A percentile compares a stretch with the other conserved stretches of the same genome.
Conservation (phyloP, 2,797 vertebrate genomes). For the Miichthys miiuy region DNA sequence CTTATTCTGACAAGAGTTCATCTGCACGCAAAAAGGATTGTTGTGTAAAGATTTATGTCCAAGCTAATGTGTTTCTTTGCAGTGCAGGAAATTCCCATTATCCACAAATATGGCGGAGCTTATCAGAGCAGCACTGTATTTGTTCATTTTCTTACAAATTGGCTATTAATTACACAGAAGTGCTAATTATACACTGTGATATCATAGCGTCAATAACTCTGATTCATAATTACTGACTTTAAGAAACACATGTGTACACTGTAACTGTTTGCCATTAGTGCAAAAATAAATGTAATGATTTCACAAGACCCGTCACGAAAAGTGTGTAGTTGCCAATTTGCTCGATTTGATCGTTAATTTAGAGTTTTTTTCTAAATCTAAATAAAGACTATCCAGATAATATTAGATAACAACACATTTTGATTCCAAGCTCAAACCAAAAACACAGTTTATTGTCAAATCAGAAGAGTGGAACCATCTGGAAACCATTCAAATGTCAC, state of each 20-base stretch:
- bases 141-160: conserved; percentile 39
- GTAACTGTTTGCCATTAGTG: not conserved
- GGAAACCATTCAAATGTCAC: not conserved
- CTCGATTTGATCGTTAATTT: not conserved
- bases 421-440: not conserved
- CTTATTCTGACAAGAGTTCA: conserved; percentile 68
- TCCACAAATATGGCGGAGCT: conserved; percentile 39
- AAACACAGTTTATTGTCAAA: not conserved
- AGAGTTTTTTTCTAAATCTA: not conserved
- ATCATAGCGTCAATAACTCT: conserved; percentile 44
- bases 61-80: conserved; percentile 58
- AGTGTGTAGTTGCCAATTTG: not conserved
- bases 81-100: conserved; percentile 59
- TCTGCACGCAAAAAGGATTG: conserved; percentile 57
- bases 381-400: not conserved
- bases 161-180: conserved; percentile 42
- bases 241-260: not conserved
- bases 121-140: conserved; percentile 43
- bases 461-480: not conserved
- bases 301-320: not conserved
- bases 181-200: conserved; percentile 51
- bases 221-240: conserved; percentile 17
- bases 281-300: not conserved
- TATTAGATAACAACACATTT: not conserved
- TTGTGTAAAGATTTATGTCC: conserved; percentile 70